Conservation (phyloP, 2,797 vertebrate genomes). For the Cephalopachus bancanus region DNA sequence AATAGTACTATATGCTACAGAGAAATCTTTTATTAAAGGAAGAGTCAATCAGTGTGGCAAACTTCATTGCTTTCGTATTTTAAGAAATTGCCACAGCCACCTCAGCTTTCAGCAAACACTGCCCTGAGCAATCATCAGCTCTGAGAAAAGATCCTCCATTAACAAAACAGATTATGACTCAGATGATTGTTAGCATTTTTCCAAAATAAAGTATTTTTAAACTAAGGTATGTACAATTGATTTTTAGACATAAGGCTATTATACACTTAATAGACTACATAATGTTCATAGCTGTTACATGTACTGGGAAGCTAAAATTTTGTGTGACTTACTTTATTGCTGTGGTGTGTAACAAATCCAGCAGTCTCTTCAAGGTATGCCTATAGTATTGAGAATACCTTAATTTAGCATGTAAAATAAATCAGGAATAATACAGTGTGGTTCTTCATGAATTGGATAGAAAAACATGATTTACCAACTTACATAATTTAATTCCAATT, state of each 20-base stretch:
- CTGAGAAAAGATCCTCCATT: no score
- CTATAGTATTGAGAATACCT: not conserved
- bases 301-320: no score
- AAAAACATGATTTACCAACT: not conserved
- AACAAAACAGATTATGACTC: not conserved
- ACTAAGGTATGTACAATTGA: not conserved
- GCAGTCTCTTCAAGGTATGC: not conserved
- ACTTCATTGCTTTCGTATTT: not conserved
- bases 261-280: not conserved
- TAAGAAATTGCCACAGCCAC: not conserved
- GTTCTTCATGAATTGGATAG: not conserved
- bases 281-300: no score
- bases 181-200: not conserved
- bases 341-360: not conserved
- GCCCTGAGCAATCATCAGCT: not conserved
- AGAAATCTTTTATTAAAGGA: not conserved
- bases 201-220: not conserved
- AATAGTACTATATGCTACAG: no score
- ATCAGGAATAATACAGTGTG: not conserved
- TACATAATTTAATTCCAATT: not conserved
- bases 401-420: slow-evolving; percentile 42
- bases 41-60: not conserved
- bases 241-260: not conserved
- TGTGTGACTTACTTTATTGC: not conserved
- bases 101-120: not conserved